A percentile compares a stretch with the other conserved stretches of the same genome.
These are phyloP conservation scores for Acanthisitta chloris DNA, from an alignment of 2,113 vertebrate species.

Conservation along the genomic window DNA sequence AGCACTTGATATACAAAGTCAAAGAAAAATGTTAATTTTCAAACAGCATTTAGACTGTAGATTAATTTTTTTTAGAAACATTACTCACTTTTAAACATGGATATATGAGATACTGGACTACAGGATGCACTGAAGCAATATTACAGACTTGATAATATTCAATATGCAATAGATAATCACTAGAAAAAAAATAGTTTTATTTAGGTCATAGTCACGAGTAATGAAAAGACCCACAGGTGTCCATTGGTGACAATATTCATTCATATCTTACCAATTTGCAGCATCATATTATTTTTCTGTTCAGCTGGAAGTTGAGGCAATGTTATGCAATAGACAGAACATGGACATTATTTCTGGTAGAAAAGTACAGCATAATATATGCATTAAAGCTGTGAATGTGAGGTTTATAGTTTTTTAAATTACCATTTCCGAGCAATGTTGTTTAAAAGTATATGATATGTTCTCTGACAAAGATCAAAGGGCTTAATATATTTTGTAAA, in stretches of 20 bases:
- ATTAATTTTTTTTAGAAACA: background rate
- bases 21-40: background rate
- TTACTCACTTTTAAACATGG: background rate
- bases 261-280: constrained; percentile 18
- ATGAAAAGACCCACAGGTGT: background rate
- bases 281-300: background rate
- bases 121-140: background rate
- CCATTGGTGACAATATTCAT: constrained; percentile 11
- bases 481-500: constrained; percentile 77
- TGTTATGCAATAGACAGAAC: constrained; percentile 8
- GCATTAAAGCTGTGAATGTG: constrained; percentile 38
- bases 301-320: background rate
- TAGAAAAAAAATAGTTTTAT: background rate
- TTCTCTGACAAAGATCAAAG: constrained; percentile 70
- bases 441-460: constrained; percentile 69
- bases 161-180: background rate
- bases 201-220: background rate
- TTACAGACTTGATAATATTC: background rate
- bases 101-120: background rate
- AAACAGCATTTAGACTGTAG: background rate
- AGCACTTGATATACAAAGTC: background rate
- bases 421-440: constrained; percentile 58
- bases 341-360: constrained; percentile 12
- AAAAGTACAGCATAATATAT: constrained; percentile 40
- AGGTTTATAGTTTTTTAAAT: constrained; percentile 64